Base-by-base conservation (phyloP, 2,797 vertebrate genomes). In the Sebastes elongatus region DNA sequence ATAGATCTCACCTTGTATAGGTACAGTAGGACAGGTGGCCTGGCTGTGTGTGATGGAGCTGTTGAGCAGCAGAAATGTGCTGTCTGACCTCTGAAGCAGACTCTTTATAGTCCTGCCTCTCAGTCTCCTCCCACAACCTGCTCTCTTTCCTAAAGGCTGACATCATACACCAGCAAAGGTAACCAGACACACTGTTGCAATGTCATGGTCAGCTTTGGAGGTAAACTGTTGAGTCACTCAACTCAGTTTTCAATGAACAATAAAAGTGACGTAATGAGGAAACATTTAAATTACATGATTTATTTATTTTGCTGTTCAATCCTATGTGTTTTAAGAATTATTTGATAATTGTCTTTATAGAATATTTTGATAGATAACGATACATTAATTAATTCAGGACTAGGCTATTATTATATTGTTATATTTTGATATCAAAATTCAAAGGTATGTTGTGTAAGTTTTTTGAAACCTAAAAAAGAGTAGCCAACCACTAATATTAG, bases 181-280 rank as follows among this genome's bases (percentile, higher is more conserved):
- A 61, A 71, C 33, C 46, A 61, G 35, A 11, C 18, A 74, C 27
- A 22, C 2, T 1, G 14, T 0, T 6, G 4, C 13, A 6, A 9
- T 11, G 11, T 13, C n/a, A 7, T 5, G 1, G 3, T 20, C n/a
- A 35, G 6, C 16, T 8, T 3, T n/a, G 38, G 3, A 2, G 3
- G 18, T 2, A 25, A 66, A 75, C 30, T 25, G 88, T 86, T 69
- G 69, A 89, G 9, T 94, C 87, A 94, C 74, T 56, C 11, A 27
- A 6, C 4, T 42, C 38, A 10, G 2, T 16, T 46, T 13, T 0
- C 16, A 57, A 7, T 0, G 0, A 59, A 53, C 10, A 78, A 56
- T 20, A 1, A 20, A 14, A 9, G 6, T 10, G 7, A 20, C 0
- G 10, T 20, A 7, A 49, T 2, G 0, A 35, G 25, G n/a, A 11